These are phyloP conservation scores for Trichogramma pretiosum DNA, from an alignment of 1,140 invertebrate species.

Conservation along the genomic window DNA sequence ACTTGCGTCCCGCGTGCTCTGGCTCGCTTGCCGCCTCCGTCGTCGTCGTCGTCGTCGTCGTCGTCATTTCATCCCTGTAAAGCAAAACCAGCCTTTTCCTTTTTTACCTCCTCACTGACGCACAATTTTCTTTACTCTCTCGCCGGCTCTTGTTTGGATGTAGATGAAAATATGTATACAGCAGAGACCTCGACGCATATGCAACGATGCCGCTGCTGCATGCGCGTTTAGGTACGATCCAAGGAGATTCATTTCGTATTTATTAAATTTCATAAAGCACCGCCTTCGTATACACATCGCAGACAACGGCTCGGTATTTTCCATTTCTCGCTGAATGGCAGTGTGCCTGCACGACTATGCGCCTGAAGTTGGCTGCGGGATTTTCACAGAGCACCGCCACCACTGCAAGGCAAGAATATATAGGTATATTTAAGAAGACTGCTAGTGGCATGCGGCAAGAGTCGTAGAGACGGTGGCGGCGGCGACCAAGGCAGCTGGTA, in stretches of 20 bases:
- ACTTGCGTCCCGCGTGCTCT: background rate
- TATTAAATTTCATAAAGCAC: conserved; percentile 46
- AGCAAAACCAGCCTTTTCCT: conserved; percentile 2
- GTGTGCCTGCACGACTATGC: too few species aligned
- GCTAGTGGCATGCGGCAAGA: conserved; percentile 22
- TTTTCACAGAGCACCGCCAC: too few species aligned
- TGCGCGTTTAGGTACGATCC: conserved; percentile 1
- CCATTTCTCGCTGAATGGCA: conserved; percentile 38
- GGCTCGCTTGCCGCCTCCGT: background rate
- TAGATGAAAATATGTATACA: background rate
- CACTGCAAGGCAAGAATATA: too few species aligned
- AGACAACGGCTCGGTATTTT: conserved; percentile 39
- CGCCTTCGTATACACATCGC: too few species aligned
- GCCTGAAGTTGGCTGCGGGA: too few species aligned
- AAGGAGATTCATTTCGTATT: conserved; percentile 43
- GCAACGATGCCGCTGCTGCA: too few species aligned
- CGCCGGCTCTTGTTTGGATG: background rate
- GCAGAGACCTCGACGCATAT: too few species aligned
- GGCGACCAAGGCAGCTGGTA: conserved; percentile 19
- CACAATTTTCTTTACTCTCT: background rate
- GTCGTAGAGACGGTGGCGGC: conserved; percentile 20
- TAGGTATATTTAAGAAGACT: too few species aligned
- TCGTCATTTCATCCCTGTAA: conserved; percentile 9
- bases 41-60: too few species aligned
- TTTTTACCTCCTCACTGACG: too few species aligned